Conservation (phyloP, 30 jellyfish, hydroid and myxozoan species). For the Phacellophora camtschatica region DNA sequence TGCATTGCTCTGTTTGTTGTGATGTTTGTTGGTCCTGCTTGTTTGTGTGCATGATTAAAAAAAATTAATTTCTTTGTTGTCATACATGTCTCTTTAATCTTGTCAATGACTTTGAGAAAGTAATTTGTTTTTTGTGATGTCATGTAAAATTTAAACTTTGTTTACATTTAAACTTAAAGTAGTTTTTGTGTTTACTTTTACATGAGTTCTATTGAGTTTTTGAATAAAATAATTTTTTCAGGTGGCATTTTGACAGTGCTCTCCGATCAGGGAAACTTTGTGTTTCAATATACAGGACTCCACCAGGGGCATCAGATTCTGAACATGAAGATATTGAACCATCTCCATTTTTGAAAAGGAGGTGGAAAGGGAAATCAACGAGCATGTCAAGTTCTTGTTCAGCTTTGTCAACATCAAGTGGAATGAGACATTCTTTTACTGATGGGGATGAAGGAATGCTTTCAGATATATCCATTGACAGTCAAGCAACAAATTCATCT, state of each 20-base stretch:
- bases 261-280: conserved; percentile 61
- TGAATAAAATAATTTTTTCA: too few relatives aligned
- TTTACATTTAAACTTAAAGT: too few relatives aligned
- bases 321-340: conserved; percentile 26
- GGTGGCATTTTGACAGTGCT: conserved; percentile 74
- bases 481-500: conserved; percentile 39
- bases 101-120: too few relatives aligned
- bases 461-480: conserved; percentile 46
- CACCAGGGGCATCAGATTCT: conserved; percentile 51
- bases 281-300: conserved; percentile 49
- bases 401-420: conserved; percentile 70
- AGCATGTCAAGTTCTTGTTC: conserved; percentile 69
- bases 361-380: conserved; percentile 1
- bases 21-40: too few relatives aligned
- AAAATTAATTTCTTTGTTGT: too few relatives aligned
- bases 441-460: conserved; percentile 57
- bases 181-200: too few relatives aligned
- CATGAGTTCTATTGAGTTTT: too few relatives aligned
- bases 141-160: too few relatives aligned
- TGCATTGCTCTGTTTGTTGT: too few relatives aligned
- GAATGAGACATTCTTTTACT: conserved; percentile 49
- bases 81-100: too few relatives aligned
- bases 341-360: conserved; percentile 39
- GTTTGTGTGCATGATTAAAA: too few relatives aligned
- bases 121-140: too few relatives aligned